A percentile compares a stretch with the other conserved stretches of the same genome.
Conservation (phyloP, 2,888 invertebrate species). For the Hofmannophila pseudospretella region DNA sequence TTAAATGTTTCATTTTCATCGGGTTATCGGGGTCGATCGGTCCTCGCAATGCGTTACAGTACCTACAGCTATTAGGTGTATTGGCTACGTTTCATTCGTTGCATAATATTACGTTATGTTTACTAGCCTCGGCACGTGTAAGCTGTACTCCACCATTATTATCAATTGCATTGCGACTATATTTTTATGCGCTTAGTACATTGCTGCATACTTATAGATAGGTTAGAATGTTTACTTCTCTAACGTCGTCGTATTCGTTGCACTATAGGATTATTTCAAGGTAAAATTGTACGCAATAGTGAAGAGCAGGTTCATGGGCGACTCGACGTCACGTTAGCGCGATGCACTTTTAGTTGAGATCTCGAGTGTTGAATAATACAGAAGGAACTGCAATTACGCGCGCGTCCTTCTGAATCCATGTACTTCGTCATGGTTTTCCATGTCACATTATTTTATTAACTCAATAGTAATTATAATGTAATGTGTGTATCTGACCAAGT, state of each 20-base stretch:
- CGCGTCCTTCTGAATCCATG: too few species aligned
- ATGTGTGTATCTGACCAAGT: too few species aligned
- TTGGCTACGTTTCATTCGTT: constrained; percentile 30
- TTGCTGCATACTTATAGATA: constrained; percentile 17
- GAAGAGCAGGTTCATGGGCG: constrained; percentile 36
- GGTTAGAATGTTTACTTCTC: too few species aligned
- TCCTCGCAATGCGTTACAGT: too few species aligned
- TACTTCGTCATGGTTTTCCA: too few species aligned
- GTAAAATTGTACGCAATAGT: not conserved
- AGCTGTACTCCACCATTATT: constrained; percentile 14
- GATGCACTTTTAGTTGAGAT: constrained; percentile 33
- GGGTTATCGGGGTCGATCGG: too few species aligned
- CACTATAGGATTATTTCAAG: too few species aligned
- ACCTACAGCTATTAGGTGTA: constrained; percentile 7
- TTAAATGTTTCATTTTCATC: too few species aligned
- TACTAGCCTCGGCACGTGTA: constrained; percentile 51
- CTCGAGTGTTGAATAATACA: constrained; percentile 6
- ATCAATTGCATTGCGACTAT: constrained; percentile 1
- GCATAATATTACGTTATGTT: constrained; percentile 49
- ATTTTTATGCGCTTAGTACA: constrained; percentile 13
- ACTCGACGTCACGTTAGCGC: constrained; percentile 23
- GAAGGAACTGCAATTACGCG: too few species aligned
- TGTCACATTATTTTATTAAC: too few species aligned
- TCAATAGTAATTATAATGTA: too few species aligned
- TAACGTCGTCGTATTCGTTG: too few species aligned